Evolutionary conservation across 2,113 vertebrate species (phyloP).

Genomic region (Ophiodon elongatus): DNA sequence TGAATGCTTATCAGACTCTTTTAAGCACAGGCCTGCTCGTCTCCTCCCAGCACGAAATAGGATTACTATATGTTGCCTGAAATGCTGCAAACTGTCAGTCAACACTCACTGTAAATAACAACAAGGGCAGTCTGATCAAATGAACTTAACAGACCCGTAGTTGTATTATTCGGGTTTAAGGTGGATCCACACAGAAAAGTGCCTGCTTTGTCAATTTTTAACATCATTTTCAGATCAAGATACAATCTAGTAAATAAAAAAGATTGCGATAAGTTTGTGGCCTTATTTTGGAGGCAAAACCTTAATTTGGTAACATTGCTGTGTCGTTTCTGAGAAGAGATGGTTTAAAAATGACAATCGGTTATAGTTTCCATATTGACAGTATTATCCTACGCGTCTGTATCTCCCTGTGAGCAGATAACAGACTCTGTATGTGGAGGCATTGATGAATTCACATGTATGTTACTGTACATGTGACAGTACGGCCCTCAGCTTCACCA

Average conservation of each 20-base stretch:
- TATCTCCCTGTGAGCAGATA: not conserved
- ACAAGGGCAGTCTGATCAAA: not conserved
- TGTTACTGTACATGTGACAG: not conserved
- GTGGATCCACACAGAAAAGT: not conserved
- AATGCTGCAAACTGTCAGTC: slow-evolving; percentile 28
- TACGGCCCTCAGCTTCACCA: not conserved
- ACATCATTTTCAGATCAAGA: not conserved
- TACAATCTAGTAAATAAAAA: no score
- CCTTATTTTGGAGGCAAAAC: not conserved
- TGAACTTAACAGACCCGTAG: not conserved
- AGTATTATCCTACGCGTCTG: not conserved
- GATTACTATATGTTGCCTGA: slow-evolving; percentile 41
- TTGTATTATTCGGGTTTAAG: not conserved
- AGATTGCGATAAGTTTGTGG: no score
- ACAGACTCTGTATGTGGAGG: not conserved
- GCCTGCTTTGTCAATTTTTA: not conserved
- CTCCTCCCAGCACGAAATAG: slow-evolving; percentile 5
- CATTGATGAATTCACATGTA: not conserved
- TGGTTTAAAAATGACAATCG: not conserved
- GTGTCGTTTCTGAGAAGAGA: not conserved
- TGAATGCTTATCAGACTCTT: slow-evolving; percentile 45
- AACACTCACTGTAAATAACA: slow-evolving; percentile 6
- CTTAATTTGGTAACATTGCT: not conserved
- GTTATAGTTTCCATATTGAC: not conserved
- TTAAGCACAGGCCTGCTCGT: slow-evolving; percentile 17